Evolutionary conservation across 2,888 invertebrate species (phyloP), one percentile per base, ranked within the genome.

Genomic region (Bhutanitis thaidina): DNA sequence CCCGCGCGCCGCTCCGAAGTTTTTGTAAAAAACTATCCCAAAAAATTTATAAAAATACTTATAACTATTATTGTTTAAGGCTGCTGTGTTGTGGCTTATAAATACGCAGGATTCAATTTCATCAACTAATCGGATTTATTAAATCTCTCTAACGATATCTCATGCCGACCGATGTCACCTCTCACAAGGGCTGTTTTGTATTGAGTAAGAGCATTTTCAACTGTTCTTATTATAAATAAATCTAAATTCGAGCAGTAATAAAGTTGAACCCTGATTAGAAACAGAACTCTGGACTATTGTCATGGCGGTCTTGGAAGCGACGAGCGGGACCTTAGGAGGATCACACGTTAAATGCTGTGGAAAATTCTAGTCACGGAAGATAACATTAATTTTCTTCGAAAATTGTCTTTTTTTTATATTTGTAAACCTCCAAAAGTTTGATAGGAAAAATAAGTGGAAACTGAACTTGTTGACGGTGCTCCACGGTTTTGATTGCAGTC

Each of bases 401-500:
- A 79, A 80, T 70, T 79, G 67, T 81, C 77, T 80, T 74, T 80
- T 69, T 80, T 70, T 75, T 53, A n/a, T n/a, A 43, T 77, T 81
- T 80, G 84, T 80, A 84, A 88, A 86, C 88, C 89, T 88, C 89
- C 89, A 77, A 79, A 89, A 89, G 89, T 89, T 88, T 89, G 88
- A 88, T 85, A 84, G 86, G 87, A 89, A 88, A 89, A 77, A 67
- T 56, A 89, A 85, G 64, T 57, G 61, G 78, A 70, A 80, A 86
- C 80, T 63, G 65, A 69, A 82, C 71, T 62, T 57, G 55, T 57
- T 56, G 61, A 72, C 74, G 62, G 76, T 54, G 65, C 69, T 61
- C 55, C 54, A 51, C 65, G 62, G 69, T 67, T 69, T 63, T 62
- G 67, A 66, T 57, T 55, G 51, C 52, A 40, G n/a, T 54, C 56